These are phyloP conservation scores for Cnemophilus loriae DNA, from an alignment of 2,113 vertebrate genomes.

Conservation along the genomic window DNA sequence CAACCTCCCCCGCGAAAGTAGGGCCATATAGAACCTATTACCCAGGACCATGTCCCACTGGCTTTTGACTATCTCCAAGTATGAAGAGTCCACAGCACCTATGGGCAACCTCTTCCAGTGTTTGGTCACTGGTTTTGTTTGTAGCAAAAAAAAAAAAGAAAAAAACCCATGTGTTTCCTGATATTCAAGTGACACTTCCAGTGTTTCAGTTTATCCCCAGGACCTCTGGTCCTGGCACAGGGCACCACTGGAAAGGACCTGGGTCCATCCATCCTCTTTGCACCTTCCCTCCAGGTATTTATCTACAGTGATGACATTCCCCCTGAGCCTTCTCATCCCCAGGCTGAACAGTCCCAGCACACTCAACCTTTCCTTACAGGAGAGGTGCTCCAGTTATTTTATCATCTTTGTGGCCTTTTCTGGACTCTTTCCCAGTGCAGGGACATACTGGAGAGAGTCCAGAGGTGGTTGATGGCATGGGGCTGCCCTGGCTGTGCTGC, in stretches of 20 bases:
- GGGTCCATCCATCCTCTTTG: neutral
- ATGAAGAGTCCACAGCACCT: neutral
- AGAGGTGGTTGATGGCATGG: no score
- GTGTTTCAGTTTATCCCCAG: neutral
- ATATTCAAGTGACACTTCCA: neutral
- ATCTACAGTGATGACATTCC: neutral
- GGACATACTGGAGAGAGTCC: neutral
- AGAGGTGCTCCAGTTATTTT: neutral
- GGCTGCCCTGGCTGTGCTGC: neutral
- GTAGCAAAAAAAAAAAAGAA: neutral
- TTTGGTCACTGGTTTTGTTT: neutral
- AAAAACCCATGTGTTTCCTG: neutral
- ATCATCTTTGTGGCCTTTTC: neutral
- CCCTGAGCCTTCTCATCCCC: neutral
- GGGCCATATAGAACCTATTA: accelerated
- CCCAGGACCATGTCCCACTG: neutral
- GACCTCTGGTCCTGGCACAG: neutral
- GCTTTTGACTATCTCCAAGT: neutral
- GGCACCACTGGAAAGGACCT: neutral
- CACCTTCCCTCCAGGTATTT: neutral
- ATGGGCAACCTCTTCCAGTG: neutral
- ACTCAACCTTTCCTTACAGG: neutral
- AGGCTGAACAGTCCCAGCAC: neutral
- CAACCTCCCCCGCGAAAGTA: neutral
- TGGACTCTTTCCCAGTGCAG: neutral